Evolutionary conservation across 2,113 vertebrate genomes (phyloP).

Genomic region (Tragulus kanchil): DNA sequence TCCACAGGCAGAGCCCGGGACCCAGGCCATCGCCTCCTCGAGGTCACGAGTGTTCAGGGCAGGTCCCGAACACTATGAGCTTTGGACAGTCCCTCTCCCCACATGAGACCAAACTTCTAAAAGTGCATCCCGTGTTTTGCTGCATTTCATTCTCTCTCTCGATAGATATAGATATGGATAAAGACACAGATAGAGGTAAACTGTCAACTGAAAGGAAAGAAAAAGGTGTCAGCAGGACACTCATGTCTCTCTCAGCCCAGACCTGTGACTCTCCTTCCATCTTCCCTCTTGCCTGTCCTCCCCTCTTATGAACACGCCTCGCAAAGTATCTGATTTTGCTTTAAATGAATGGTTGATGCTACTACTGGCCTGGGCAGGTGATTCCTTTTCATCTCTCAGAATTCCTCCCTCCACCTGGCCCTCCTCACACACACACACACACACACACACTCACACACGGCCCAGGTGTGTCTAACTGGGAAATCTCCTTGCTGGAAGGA

Average conservation of each 20-base stretch:
- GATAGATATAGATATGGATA: neutral
- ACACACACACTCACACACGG: neutral
- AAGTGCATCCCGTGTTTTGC: neutral
- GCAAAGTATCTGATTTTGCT: neutral
- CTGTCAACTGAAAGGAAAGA: neutral
- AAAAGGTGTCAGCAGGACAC: neutral
- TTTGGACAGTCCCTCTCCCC: neutral
- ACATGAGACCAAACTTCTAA: conserved; percentile 11
- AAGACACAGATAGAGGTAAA: neutral
- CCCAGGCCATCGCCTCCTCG: neutral
- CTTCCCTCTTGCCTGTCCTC: neutral
- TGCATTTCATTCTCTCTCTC: fast-evolving
- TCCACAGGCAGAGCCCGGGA: neutral
- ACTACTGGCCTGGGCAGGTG: neutral
- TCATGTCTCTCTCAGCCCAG: neutral
- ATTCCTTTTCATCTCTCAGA: neutral
- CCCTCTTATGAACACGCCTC: neutral
- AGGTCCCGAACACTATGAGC: neutral
- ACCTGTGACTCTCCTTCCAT: neutral
- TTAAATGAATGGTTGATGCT: neutral
- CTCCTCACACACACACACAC: neutral
- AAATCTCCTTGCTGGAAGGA: neutral
- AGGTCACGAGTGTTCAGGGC: neutral
- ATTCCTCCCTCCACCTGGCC: neutral
- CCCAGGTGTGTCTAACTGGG: neutral